phyloP scores from a whole-genome alignment of 1,140 invertebrate species.

The Eriocheir sinensis region DNA sequence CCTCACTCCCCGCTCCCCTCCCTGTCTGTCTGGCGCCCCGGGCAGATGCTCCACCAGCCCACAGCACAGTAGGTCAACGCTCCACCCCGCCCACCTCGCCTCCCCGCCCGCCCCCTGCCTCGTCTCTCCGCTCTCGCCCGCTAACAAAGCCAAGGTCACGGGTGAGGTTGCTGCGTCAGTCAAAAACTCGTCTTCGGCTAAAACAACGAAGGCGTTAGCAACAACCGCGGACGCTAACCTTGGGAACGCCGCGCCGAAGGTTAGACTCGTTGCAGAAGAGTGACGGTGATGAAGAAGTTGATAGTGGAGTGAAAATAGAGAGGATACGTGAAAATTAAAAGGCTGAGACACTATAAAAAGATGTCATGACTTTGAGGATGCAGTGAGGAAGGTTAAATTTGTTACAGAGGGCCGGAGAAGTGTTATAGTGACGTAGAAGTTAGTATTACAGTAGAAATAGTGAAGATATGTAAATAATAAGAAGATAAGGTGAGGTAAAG shows the following conservation, averaged over 20 bases:
- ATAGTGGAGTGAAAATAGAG: too few species aligned
- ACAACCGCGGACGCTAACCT: not conserved
- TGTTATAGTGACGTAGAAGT: too few species aligned
- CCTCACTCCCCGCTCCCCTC: not conserved
- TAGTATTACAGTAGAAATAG: too few species aligned
- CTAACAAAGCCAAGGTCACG: not conserved
- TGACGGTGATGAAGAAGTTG: too few species aligned
- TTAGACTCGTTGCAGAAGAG: too few species aligned
- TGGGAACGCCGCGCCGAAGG: not conserved
- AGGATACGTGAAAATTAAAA: too few species aligned
- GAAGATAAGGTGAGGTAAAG: too few species aligned
- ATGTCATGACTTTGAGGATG: too few species aligned
- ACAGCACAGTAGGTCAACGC: not conserved
- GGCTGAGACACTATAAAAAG: too few species aligned
- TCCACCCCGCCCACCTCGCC: not conserved
- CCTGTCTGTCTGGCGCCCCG: not conserved
- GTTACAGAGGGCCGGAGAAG: too few species aligned
- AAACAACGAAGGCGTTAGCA: not conserved
- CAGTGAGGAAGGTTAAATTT: too few species aligned
- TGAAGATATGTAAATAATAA: too few species aligned
- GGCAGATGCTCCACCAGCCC: not conserved
- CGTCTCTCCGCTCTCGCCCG: not conserved
- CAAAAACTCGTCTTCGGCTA: not conserved
- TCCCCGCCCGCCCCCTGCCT: not conserved
- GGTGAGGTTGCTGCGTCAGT: not conserved